Evolutionary conservation across 2,113 vertebrate species (phyloP), one percentile per base, ranked within the genome.

Genomic region (Sapayoa aenigma): DNA sequence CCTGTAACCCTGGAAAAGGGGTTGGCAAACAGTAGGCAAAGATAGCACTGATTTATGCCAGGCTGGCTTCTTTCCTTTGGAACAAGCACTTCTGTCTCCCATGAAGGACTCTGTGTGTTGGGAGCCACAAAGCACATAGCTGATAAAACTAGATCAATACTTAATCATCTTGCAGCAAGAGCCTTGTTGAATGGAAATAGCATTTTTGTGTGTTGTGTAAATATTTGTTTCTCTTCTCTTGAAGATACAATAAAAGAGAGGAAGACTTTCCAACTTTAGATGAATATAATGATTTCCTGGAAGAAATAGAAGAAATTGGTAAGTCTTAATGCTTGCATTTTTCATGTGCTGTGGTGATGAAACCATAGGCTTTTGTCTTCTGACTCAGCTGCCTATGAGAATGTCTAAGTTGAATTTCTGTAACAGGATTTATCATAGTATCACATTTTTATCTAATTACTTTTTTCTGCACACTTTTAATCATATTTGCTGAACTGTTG

Each of bases 211-310:
- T 78, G 46, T 73, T 69, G 27, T 30, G 41, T 71, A 90, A 93
- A 77, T 63, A 33, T 17, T 92, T 67, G 22, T 95, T 68, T 95
- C 42, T 95, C 74, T 97, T 96, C 65, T 93, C 84, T 95, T 92
- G 77, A 98, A 99, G 99, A 98, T 99, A 99, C 96, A 99, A 99
- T 97, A 99, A 99, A 97, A 98, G 99, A 97, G 99, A 99, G 94
- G 98, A 98, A 80, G 99, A 99, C 95, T 99, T 99, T 96, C 82
- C 98, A 90, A 98, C 97, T 96, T 97, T 99, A 78, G 97, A 96
- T 91, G 99, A 99, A 90, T 99, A 99, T 96, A 99, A 99, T 92
- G 98, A 99, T 98, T 99, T 99, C 95, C 97, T 99, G 95, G 99
- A 99, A 97, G 97, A 98, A 98, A 98, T 99, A 89, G 99, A 99